Evolutionary conservation across 2,797 vertebrate genomes (phyloP), one percentile per base, ranked within the genome.

Genomic region (Mus caroli): DNA sequence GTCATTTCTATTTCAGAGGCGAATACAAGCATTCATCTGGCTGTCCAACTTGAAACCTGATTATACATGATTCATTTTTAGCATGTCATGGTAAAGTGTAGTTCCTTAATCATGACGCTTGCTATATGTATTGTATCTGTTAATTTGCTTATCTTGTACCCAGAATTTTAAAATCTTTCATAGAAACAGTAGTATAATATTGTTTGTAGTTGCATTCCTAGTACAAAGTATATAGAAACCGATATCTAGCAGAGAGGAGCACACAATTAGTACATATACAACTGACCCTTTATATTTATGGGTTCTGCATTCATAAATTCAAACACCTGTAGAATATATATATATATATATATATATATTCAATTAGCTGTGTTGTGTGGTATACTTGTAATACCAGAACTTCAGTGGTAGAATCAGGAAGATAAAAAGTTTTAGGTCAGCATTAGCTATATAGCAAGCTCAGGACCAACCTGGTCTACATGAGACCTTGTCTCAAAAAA

Each of bases 61-160:
- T 62, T 88, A 22, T 73, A 87, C n/a, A 43, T 75, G 54, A 91
- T 75, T 64, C 34, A n/a, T 94, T 75, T 77, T 37, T 60, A 71
- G 73, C 17, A 37, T 86, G 22, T 85, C 73, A 69, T 69, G 56
- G 52, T 22, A 75, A 58, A 19, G 8, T 73, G 24, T 86, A 40
- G 2, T 86, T 78, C 14, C 2, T 17, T 58, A 54, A 54, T 20
- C 26, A 24, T 87, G 24, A 43, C 19, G 20, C 26, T 69, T 69
- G 31, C 19, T 34, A 34, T 67, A 11, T 60, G 6, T 50, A 88
- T 67, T 77, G 15, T 58, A 34, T 69, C 24, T 80, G 56, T 88
- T 95, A 56, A 89, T 92, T 77, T 88, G 34, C 58, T 89, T 84
- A 15, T 69, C 34, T 69, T 3, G 12, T 26, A 15, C n/a, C 26